Conservation (phyloP, 2,113 vertebrate genomes). For the Clarias macrocephalus region DNA sequence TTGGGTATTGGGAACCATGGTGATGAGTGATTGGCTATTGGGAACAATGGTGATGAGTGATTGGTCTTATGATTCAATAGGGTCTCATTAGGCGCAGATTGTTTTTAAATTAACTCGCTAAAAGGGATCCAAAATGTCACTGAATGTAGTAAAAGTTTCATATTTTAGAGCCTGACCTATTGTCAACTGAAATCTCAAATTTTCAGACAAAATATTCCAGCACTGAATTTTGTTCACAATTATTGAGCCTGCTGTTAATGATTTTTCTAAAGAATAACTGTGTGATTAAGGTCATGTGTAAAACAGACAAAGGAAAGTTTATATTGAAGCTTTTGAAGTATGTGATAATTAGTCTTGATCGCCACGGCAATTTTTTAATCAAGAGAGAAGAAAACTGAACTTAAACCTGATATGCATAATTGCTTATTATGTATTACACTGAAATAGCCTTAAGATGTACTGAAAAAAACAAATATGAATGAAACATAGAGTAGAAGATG, state of each 20-base stretch:
- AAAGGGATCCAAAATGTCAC: neutral
- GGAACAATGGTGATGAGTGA: neutral
- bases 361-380: neutral
- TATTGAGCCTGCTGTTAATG: neutral
- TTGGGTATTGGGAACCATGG: neutral
- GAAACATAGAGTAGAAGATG: neutral
- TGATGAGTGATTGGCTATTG: no score
- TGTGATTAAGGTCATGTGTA: neutral
- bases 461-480: neutral
- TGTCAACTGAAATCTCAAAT: neutral
- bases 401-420: neutral
- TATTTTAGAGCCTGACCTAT: neutral
- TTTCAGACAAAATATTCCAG: neutral
- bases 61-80: neutral
- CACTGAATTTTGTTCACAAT: neutral
- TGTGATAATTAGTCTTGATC: constrained; percentile 6
- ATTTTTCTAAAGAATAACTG: neutral
- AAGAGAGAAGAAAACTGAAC: constrained; percentile 12
- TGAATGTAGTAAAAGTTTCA: neutral
- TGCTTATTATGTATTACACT: neutral
- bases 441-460: neutral
- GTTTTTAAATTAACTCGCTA: neutral
- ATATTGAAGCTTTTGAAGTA: neutral
- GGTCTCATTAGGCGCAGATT: neutral
- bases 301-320: constrained; percentile 12